phyloP scores from a whole-genome alignment of 53 echinoderm and acorn worm genomes.

The Stichopus horrens region DNA sequence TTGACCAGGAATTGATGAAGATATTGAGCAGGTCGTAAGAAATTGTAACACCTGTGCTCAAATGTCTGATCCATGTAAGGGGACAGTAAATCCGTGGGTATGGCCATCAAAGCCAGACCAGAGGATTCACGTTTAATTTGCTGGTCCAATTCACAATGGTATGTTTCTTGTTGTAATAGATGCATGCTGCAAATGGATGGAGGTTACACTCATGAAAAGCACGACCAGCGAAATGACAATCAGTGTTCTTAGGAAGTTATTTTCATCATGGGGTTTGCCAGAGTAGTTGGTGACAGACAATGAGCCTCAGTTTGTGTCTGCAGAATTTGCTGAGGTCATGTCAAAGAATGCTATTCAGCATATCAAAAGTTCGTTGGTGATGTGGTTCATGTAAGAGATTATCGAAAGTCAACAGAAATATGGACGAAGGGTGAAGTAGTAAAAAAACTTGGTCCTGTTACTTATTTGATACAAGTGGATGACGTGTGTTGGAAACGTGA shows the following conservation, averaged over 20 bases:
- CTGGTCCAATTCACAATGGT: slow-evolving; percentile 19
- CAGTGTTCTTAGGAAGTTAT: neutral
- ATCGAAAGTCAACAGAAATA: neutral
- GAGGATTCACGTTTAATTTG: slow-evolving; percentile 52
- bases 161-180: slow-evolving; percentile 16
- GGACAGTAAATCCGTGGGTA: slow-evolving; percentile 49
- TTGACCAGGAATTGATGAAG: slow-evolving; percentile 37
- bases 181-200: slow-evolving; percentile 39
- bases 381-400: slow-evolving; percentile 12
- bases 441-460: neutral
- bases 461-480: neutral
- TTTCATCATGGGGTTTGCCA: neutral
- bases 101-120: slow-evolving; percentile 30
- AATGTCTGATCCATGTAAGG: neutral
- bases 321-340: slow-evolving; percentile 38
- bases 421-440: neutral
- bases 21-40: slow-evolving; percentile 44
- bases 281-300: neutral
- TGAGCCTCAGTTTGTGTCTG: neutral
- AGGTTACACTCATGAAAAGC: slow-evolving; percentile 22
- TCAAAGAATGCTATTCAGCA: neutral
- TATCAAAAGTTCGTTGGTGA: neutral
- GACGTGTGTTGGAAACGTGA: neutral
- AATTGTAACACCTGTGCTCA: neutral
- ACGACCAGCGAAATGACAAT: slow-evolving; percentile 6